Evolutionary conservation across 1,140 invertebrate species (phyloP).

Genomic region (Drosophila mauritiana): DNA sequence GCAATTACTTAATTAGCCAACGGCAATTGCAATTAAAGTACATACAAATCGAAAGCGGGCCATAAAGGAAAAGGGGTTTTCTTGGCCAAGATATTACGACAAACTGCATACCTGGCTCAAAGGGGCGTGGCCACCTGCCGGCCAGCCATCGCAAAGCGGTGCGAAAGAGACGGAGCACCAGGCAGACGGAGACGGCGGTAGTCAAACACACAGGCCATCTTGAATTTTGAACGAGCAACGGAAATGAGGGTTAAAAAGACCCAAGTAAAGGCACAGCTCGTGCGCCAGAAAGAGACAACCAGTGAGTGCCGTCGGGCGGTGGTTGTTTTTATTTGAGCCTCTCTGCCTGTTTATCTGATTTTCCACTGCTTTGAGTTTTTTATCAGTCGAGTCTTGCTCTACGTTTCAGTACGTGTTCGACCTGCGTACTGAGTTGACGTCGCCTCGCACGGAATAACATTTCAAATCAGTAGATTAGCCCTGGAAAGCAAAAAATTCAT

Average conservation of each 20-base stretch:
- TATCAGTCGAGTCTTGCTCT: conserved; percentile 55
- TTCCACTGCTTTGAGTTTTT: conserved; percentile 53
- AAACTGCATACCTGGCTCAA: conserved; percentile 44
- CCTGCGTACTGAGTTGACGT: conserved; percentile 61
- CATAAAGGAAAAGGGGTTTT: conserved; percentile 66
- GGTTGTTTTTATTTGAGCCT: conserved; percentile 31
- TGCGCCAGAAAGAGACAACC: conserved; percentile 50
- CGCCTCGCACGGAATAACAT: conserved; percentile 58
- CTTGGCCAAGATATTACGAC: conserved; percentile 26
- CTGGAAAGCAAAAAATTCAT: not conserved
- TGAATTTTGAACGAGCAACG: conserved; percentile 71
- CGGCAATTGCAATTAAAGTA: conserved; percentile 72
- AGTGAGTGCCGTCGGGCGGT: conserved; percentile 9
- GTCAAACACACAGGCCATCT: conserved; percentile 69
- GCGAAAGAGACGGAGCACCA: conserved; percentile 9
- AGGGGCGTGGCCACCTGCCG: conserved; percentile 55
- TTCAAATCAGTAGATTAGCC: conserved; percentile 4
- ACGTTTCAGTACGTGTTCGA: conserved; percentile 69
- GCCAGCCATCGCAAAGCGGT: conserved; percentile 44
- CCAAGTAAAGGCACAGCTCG: conserved; percentile 1
- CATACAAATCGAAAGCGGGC: conserved; percentile 68
- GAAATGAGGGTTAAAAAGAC: conserved; percentile 69
- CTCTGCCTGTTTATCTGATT: conserved; percentile 38
- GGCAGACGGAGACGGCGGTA: conserved; percentile 10
- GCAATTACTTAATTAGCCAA: conserved; percentile 78